phyloP scores from a whole-genome alignment of 1,140 invertebrate genomes.

The Agrilus planipennis region DNA sequence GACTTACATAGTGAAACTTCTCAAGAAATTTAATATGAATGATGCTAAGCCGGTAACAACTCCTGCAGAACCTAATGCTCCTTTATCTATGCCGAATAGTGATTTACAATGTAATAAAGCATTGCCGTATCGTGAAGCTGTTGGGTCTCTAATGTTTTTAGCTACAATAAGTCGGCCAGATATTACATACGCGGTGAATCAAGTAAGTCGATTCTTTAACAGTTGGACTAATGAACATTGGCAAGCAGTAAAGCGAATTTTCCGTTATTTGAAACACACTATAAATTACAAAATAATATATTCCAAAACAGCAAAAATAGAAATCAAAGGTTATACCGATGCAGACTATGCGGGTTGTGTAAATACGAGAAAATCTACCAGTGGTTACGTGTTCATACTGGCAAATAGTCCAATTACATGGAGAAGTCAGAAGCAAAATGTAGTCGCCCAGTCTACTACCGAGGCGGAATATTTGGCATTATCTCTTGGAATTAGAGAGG shows the following conservation, averaged over 20 bases:
- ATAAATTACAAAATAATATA: not conserved
- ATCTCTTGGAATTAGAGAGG: too few relatives aligned
- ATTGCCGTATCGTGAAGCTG: not conserved
- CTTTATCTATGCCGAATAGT: too few relatives aligned
- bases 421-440: not conserved
- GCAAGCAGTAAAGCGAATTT: not conserved
- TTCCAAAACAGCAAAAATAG: not conserved
- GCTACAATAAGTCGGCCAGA: not conserved
- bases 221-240: not conserved
- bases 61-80: too few relatives aligned
- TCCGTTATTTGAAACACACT: not conserved
- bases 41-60: slow-evolving; percentile 4
- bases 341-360: slow-evolving; percentile 1
- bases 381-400: not conserved
- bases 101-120: too few relatives aligned
- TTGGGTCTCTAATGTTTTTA: not conserved
- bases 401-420: not conserved
- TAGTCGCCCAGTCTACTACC: not conserved
- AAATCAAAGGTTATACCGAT: slow-evolving; percentile 7
- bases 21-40: slow-evolving; percentile 8
- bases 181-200: not conserved
- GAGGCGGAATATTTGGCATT: slow-evolving; percentile 2
- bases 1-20: slow-evolving; percentile 3
- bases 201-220: slow-evolving; percentile 1
- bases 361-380: not conserved